Evolutionary conservation across 2,797 vertebrate species (phyloP).

Genomic region (Emys orbicularis): DNA sequence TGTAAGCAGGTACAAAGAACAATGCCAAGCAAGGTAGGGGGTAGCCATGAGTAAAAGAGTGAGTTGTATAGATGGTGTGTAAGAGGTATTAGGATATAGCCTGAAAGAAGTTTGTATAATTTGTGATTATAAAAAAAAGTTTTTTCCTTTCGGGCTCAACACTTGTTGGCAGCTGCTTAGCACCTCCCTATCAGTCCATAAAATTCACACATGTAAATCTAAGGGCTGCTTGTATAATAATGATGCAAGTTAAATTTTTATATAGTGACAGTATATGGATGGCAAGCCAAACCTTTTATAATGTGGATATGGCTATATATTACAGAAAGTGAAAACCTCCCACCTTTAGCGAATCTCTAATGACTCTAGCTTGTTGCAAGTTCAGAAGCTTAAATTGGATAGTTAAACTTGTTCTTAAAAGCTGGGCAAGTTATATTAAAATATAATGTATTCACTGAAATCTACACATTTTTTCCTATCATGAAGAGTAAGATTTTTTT

Average conservation of each 20-base stretch:
- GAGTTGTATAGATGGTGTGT: neutral
- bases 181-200: neutral
- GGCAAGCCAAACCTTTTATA: neutral
- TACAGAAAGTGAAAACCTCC: neutral
- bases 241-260: neutral
- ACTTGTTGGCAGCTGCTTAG: neutral
- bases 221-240: neutral
- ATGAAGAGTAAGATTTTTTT: neutral
- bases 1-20: neutral
- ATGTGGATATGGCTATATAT: neutral
- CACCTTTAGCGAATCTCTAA: neutral
- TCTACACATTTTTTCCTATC: neutral
- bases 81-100: neutral
- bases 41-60: neutral
- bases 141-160: neutral
- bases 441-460: neutral
- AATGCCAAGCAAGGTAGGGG: neutral
- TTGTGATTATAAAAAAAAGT: neutral
- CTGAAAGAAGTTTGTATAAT: neutral
- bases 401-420: neutral
- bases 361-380: neutral
- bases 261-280: neutral
- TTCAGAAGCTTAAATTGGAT: neutral
- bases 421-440: neutral
- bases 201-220: slow-evolving; percentile 2